Evolutionary conservation across 2,113 vertebrate genomes (phyloP).

Genomic region (Girardinichthys multiradiatus): DNA sequence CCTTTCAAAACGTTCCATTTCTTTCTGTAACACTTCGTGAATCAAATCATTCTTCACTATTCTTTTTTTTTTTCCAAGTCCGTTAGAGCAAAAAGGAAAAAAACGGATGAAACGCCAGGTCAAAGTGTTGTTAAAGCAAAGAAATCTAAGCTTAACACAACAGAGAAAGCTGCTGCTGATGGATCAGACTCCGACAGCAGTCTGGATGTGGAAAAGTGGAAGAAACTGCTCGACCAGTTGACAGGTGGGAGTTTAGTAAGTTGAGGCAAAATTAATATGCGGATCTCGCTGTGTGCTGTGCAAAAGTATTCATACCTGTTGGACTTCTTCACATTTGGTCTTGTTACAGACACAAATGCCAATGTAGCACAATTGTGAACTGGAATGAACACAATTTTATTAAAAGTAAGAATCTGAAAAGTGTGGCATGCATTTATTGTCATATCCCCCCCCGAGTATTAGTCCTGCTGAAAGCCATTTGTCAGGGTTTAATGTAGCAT

Average conservation of each 20-base stretch:
- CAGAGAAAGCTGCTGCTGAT: conserved; percentile 13
- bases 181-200: conserved; percentile 82
- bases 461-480: too few relatives aligned
- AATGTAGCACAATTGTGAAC: background rate
- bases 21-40: background rate
- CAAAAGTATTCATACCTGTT: background rate
- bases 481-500: too few relatives aligned
- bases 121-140: conserved; percentile 37
- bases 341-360: background rate
- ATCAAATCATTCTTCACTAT: background rate
- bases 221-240: conserved; percentile 58
- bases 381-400: background rate
- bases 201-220: conserved; percentile 83
- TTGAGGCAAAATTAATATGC: background rate
- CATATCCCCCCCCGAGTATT: too few relatives aligned
- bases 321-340: background rate
- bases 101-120: conserved; percentile 30
- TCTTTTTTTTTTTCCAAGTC: conserved; percentile 18
- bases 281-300: background rate
- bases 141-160: conserved; percentile 36
- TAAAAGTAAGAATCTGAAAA: background rate
- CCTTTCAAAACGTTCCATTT: background rate
- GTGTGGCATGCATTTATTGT: background rate
- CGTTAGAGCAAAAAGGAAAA: conserved; percentile 40
- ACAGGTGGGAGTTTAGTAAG: conserved; percentile 61